Conservation (phyloP, 2,888 invertebrate genomes). For the Ypsolopha scabrella region DNA sequence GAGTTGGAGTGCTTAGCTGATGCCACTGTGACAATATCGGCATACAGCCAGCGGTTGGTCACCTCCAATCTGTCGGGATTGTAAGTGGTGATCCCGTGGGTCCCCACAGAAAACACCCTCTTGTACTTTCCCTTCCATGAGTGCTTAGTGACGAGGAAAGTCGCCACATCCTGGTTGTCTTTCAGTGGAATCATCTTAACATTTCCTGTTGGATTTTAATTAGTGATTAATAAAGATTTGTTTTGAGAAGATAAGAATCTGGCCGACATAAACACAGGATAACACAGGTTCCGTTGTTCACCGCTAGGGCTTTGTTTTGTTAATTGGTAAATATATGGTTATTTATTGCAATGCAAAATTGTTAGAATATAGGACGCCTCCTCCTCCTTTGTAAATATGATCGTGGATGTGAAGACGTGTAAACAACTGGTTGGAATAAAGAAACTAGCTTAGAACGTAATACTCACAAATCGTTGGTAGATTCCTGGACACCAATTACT, state of each 20-base stretch:
- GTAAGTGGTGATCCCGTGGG: conserved; percentile 96
- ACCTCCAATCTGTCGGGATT: conserved; percentile 76
- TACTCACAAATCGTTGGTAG: conserved; percentile 41
- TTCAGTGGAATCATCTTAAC: conserved; percentile 84
- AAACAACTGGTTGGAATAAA: conserved; percentile 39
- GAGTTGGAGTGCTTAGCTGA: conserved; percentile 71
- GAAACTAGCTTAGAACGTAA: conserved; percentile 13
- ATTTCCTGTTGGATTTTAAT: conserved; percentile 43
- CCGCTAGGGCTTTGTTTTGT: conserved; percentile 7
- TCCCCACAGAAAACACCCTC: conserved; percentile 96
- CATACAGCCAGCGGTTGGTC: conserved; percentile 94
- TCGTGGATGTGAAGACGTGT: conserved; percentile 47
- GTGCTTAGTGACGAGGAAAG: conserved; percentile 97
- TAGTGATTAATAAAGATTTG: neutral
- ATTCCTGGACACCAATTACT: conserved; percentile 29
- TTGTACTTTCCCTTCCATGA: conserved; percentile 99
- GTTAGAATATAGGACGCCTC: conserved; percentile 22
- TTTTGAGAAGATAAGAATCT: neutral
- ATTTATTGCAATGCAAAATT: neutral
- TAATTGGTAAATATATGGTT: neutral
- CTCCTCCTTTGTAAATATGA: conserved; percentile 60
- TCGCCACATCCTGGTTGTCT: conserved; percentile 96
- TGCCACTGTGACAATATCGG: conserved; percentile 81
- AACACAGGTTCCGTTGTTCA: neutral
- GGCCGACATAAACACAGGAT: neutral